A percentile compares a stretch with the other conserved stretches of the same genome.
Conservation (phyloP, 2,113 vertebrate genomes). For the Tapirus terrestris region DNA sequence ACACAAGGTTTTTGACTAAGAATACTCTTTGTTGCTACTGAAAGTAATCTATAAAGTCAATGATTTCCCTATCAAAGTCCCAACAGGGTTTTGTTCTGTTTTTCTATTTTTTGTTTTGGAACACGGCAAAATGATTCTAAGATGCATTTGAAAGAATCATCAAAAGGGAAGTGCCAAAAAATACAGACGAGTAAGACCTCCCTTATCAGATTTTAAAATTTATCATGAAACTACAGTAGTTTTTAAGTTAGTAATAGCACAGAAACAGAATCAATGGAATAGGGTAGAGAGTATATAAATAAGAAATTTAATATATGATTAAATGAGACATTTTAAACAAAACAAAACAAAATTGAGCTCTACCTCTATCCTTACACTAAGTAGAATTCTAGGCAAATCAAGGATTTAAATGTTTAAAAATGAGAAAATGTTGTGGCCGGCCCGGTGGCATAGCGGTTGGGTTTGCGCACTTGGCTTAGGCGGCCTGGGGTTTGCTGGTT, state of each 20-base stretch:
- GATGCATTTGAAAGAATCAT: neutral
- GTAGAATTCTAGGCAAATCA: neutral
- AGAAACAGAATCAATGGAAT: neutral
- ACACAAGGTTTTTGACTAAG: neutral
- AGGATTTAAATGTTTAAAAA: neutral
- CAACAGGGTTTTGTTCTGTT: neutral
- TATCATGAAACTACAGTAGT: neutral
- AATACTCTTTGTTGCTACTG: neutral
- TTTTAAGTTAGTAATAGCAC: neutral
- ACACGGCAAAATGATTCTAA: conserved; percentile 7
- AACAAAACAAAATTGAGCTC: neutral
- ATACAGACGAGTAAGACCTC: neutral
- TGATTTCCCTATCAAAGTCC: neutral
- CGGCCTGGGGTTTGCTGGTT: too few relatives aligned
- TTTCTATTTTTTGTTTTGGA: conserved; percentile 35
- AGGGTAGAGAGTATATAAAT: neutral
- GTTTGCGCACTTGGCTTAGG: too few relatives aligned
- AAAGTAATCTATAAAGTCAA: conserved; percentile 10
- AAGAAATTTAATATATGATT: neutral
- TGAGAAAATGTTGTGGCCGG: neutral
- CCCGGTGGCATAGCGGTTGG: too few relatives aligned
- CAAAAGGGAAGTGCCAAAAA: neutral
- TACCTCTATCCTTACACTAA: neutral
- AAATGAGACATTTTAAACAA: neutral
- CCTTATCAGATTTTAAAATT: neutral